Percentiles rank a stretch among this genome's conserved stretches.
Evolutionary conservation across 2,113 vertebrate genomes (phyloP).

Genomic region (Ptilonorhynchus violaceus): DNA sequence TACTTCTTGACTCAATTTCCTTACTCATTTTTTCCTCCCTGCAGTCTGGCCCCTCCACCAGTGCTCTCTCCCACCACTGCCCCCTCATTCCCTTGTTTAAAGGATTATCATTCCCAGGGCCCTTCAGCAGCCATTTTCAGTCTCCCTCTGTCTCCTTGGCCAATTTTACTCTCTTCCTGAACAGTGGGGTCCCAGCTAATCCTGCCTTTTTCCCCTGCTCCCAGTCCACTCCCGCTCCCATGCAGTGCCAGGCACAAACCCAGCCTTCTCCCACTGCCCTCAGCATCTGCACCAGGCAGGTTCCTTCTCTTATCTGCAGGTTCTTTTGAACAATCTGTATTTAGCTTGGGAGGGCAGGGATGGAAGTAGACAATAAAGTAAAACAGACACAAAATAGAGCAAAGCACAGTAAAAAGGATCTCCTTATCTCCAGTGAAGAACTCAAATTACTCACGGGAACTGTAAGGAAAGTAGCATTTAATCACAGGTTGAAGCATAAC

Average conservation of each 20-base stretch:
- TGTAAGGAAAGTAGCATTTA: background rate
- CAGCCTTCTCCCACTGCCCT: background rate
- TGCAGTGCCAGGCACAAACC: background rate
- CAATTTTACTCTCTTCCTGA: background rate
- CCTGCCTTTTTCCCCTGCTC: background rate
- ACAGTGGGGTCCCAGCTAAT: fast-evolving
- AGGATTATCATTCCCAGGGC: background rate
- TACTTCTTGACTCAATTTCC: background rate
- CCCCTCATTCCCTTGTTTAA: background rate
- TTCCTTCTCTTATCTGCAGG: background rate
- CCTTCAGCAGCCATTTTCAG: background rate
- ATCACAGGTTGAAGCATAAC: background rate
- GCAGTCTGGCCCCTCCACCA: background rate
- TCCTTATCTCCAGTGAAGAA: background rate
- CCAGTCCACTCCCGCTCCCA: background rate
- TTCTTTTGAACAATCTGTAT: background rate
- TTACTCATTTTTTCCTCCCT: background rate
- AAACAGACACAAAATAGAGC: background rate
- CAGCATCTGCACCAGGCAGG: background rate
- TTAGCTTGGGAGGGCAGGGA: background rate
- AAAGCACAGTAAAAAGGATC: background rate
- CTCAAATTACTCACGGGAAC: background rate
- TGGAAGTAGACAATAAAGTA: background rate
- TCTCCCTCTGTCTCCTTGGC: background rate
- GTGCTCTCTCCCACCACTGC: background rate